Conservation (phyloP, 2,888 invertebrate species). For the Ctena decussata region DNA sequence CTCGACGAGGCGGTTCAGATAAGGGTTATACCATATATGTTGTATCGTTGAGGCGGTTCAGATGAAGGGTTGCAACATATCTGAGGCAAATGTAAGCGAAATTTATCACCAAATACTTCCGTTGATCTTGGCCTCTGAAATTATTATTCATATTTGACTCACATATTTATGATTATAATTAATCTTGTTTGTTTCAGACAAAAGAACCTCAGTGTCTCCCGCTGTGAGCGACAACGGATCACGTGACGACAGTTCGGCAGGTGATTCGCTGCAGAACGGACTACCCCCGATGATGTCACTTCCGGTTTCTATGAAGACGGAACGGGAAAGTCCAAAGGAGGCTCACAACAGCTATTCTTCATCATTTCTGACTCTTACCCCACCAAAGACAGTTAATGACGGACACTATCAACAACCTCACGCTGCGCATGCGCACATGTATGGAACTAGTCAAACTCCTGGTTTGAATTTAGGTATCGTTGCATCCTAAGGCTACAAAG, state of each 20-base stretch:
- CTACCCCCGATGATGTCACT: constrained; percentile 60
- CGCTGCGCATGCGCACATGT: constrained; percentile 61
- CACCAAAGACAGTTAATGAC: constrained; percentile 60
- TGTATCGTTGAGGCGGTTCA: too few relatives aligned
- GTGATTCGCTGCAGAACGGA: constrained; percentile 53
- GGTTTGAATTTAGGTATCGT: constrained; percentile 65
- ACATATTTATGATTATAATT: too few relatives aligned
- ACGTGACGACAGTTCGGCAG: constrained; percentile 31
- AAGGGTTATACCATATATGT: too few relatives aligned
- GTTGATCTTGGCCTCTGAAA: too few relatives aligned
- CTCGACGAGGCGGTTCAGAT: too few relatives aligned
- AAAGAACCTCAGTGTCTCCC: constrained; percentile 54
- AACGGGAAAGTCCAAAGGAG: constrained; percentile 61
- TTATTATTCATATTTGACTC: too few relatives aligned
- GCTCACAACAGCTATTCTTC: constrained; percentile 35
- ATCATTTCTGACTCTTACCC: constrained; percentile 60
- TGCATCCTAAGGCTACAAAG: constrained; percentile 21
- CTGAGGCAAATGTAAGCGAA: too few relatives aligned
- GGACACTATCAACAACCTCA: constrained; percentile 44
- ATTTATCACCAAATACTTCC: too few relatives aligned
- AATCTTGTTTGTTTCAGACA: constrained; percentile 32
- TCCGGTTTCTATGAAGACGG: constrained; percentile 52
- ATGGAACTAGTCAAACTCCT: constrained; percentile 52
- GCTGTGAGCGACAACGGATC: constrained; percentile 30
- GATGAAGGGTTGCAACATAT: too few relatives aligned